A percentile compares a stretch with the other conserved stretches of the same genome.
phyloP scores from a whole-genome alignment of 2,888 invertebrate species.

The Tenthredo scrophulariae region DNA sequence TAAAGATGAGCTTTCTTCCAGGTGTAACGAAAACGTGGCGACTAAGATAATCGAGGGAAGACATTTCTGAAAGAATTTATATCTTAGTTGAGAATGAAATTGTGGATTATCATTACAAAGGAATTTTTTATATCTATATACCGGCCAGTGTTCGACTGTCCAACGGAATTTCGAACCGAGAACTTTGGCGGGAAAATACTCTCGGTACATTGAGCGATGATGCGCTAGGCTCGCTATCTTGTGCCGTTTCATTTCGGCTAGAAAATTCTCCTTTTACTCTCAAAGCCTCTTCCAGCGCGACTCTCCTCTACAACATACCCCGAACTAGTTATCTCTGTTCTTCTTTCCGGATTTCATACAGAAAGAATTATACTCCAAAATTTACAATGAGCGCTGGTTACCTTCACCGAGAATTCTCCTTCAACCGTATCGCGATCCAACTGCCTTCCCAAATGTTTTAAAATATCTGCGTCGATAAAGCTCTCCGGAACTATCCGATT shows the following conservation, averaged over 20 bases:
- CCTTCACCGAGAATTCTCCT: slow-evolving; percentile 85
- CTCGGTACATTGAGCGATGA: slow-evolving; percentile 83
- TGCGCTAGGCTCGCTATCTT: slow-evolving; percentile 58
- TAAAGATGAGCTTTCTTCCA: slow-evolving; percentile 70
- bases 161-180: slow-evolving; percentile 88
- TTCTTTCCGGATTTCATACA: too few species aligned
- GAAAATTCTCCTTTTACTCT: slow-evolving; percentile 80
- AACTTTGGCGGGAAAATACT: slow-evolving; percentile 87
- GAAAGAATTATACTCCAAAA: neutral
- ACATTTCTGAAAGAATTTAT: slow-evolving; percentile 80
- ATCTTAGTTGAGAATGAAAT: slow-evolving; percentile 50
- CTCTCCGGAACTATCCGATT: slow-evolving; percentile 63
- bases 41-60: slow-evolving; percentile 86
- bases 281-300: slow-evolving; percentile 86
- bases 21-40: slow-evolving; percentile 80
- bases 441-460: slow-evolving; percentile 84
- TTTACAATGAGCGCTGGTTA: slow-evolving; percentile 66
- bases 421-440: slow-evolving; percentile 85
- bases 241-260: slow-evolving; percentile 62
- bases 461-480: slow-evolving; percentile 82
- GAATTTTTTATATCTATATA: slow-evolving; percentile 64
- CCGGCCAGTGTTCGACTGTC: slow-evolving; percentile 81
- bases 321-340: neutral
- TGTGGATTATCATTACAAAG: neutral
- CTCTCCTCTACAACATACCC: slow-evolving; percentile 80